These are phyloP conservation scores for Fregata magnificens DNA, from an alignment of 2,113 vertebrate species.

Conservation along the genomic window DNA sequence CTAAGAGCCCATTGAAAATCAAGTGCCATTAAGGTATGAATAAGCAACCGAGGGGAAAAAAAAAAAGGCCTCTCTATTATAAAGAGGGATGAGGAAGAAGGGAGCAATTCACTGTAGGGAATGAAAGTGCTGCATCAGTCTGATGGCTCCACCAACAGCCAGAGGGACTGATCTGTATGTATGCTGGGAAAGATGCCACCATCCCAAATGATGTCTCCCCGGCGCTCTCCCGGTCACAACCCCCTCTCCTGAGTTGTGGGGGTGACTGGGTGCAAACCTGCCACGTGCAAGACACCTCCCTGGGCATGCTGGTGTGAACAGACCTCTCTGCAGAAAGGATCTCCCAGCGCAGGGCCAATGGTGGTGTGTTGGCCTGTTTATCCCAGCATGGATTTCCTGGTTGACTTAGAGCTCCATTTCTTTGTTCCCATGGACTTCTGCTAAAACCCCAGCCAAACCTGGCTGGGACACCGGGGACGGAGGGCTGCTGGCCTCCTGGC, in stretches of 20 bases:
- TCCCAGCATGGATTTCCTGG: background rate
- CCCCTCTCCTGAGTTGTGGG: background rate
- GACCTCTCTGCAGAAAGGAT: background rate
- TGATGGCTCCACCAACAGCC: background rate
- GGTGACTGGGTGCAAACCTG: background rate
- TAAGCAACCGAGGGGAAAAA: background rate
- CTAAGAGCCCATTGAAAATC: background rate
- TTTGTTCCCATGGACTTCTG: background rate
- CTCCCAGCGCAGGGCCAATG: no score
- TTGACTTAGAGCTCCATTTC: background rate
- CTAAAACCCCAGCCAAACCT: background rate
- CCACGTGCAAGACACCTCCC: accelerated
- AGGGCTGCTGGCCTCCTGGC: no score
- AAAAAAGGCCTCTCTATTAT: background rate
- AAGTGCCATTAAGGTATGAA: constrained; percentile 14
- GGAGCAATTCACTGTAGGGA: background rate
- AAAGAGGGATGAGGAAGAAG: background rate
- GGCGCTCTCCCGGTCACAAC: background rate
- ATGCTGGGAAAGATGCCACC: background rate
- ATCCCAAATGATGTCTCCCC: accelerated
- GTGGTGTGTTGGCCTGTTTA: background rate
- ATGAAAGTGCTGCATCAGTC: background rate
- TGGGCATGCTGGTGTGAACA: background rate
- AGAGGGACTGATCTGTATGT: background rate
- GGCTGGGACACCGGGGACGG: background rate